A percentile compares a stretch with the other conserved stretches of the same genome.
phyloP scores from a whole-genome alignment of 2,888 invertebrate species.

The Megaustenia siamemsis region DNA sequence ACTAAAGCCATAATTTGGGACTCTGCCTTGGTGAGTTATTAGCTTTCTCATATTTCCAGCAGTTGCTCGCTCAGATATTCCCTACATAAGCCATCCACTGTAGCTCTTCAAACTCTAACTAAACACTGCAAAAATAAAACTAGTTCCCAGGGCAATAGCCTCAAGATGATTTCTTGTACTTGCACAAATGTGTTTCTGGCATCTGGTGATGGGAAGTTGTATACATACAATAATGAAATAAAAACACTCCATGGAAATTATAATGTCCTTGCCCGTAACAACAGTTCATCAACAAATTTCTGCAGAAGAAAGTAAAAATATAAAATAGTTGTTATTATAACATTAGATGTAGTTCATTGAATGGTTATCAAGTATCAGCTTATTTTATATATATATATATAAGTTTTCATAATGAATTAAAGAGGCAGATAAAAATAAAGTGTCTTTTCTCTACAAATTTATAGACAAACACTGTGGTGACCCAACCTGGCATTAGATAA shows the following conservation, averaged over 20 bases:
- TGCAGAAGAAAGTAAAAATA: constrained; percentile 60
- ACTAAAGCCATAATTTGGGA: too few relatives aligned
- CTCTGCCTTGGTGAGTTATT: too few relatives aligned
- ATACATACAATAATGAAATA: not conserved
- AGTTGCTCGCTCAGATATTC: not conserved
- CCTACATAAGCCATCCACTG: not conserved
- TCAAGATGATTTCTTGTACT: not conserved
- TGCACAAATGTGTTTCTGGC: not conserved
- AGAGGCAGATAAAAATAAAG: too few relatives aligned
- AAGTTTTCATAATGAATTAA: too few relatives aligned
- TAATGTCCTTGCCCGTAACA: constrained; percentile 69
- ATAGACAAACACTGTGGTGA: too few relatives aligned
- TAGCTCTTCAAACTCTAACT: not conserved
- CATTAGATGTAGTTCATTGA: too few relatives aligned
- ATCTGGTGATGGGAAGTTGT: constrained; percentile 11
- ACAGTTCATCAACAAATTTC: constrained; percentile 69
- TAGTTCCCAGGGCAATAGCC: not conserved
- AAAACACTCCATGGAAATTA: constrained; percentile 54
- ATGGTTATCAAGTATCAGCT: not conserved
- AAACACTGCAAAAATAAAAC: constrained; percentile 2
- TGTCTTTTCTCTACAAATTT: too few relatives aligned
- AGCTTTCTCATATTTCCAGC: not conserved
- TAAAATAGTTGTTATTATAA: not conserved
- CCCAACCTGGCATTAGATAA: too few relatives aligned
- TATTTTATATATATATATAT: too few relatives aligned